These are phyloP conservation scores for Leptodactylus fuscus DNA, from an alignment of 2,113 vertebrate species.

Conservation along the genomic window DNA sequence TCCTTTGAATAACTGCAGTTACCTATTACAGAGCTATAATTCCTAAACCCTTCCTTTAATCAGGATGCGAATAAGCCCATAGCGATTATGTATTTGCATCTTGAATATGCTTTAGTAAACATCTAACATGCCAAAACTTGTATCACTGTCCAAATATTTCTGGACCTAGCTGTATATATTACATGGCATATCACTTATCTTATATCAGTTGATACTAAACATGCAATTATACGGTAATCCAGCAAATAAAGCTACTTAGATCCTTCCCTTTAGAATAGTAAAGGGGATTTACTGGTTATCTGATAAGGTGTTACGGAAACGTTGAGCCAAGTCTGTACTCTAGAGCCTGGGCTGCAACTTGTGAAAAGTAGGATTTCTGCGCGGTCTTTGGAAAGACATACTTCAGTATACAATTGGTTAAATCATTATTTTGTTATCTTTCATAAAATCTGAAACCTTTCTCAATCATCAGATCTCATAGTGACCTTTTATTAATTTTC, in stretches of 20 bases:
- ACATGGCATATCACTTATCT: too few relatives aligned
- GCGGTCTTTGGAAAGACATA: background rate
- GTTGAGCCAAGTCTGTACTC: background rate
- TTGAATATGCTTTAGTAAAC: too few relatives aligned
- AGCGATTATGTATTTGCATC: too few relatives aligned
- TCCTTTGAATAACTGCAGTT: too few relatives aligned
- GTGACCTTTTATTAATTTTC: slow-evolving; percentile 48
- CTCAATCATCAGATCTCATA: background rate
- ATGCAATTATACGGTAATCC: too few relatives aligned
- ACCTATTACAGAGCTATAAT: too few relatives aligned
- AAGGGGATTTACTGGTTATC: background rate
- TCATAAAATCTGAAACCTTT: background rate
- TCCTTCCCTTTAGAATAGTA: background rate
- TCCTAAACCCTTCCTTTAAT: too few relatives aligned
- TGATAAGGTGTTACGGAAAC: background rate
- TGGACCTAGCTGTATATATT: too few relatives aligned
- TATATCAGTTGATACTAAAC: too few relatives aligned
- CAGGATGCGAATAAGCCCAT: too few relatives aligned
- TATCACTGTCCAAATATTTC: too few relatives aligned
- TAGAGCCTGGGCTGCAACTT: background rate
- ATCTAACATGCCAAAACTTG: too few relatives aligned
- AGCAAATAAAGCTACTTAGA: background rate
- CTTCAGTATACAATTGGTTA: background rate
- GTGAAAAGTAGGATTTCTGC: background rate
- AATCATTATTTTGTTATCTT: background rate